Evolutionary conservation across 2,797 vertebrate species (phyloP), one percentile per base, ranked within the genome.

Genomic region (Danio jaintianensis): DNA sequence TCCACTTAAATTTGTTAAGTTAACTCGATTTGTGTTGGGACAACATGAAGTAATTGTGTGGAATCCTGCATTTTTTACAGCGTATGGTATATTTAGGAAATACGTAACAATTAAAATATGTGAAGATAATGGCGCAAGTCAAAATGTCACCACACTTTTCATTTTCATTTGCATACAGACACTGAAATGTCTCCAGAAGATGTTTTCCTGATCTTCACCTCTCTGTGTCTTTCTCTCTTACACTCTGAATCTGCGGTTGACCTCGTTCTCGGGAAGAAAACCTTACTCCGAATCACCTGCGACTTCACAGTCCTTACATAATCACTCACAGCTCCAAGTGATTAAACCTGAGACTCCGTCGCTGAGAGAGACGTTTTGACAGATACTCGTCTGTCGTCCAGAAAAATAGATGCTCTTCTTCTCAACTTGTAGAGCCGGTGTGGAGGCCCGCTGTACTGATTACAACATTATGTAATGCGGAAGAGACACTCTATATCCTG

Each of bases 281-380:
- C 13, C 48, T 47, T 7, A 45, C 62, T 66, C 76, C 20, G 56
- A 68, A 55, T 75, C 56, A 69, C 64, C 82, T 63, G 70, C 16
- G 13, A 69, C 76, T 75, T 75, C 72, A 38, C 48, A 56, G 38
- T 18, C 53, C 70, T 45, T 72, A 55, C 38, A 47, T 76, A 69
- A 75, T 72, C 64, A 8, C 64, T 67, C 68, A 40, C 52, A 43
- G 74, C 40, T 77, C 74, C 36, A 53, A 7, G 76, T 83, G 81
- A 83, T 75, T 80, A 80, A 80, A 75, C 71, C 64, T 48, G 48
- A 64, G 66, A 63, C 53, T 71, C 56, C 2, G 40, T 58, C 45
- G 22, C 69, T 38, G 56, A 67, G 69, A 74, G 81, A 83, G 72
- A 75, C 43, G 13, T 18, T 78, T 63, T 74, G 81, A 83, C 76